These are phyloP conservation scores for Perodicticus potto DNA, from an alignment of 2,797 vertebrate species.

Conservation along the genomic window DNA sequence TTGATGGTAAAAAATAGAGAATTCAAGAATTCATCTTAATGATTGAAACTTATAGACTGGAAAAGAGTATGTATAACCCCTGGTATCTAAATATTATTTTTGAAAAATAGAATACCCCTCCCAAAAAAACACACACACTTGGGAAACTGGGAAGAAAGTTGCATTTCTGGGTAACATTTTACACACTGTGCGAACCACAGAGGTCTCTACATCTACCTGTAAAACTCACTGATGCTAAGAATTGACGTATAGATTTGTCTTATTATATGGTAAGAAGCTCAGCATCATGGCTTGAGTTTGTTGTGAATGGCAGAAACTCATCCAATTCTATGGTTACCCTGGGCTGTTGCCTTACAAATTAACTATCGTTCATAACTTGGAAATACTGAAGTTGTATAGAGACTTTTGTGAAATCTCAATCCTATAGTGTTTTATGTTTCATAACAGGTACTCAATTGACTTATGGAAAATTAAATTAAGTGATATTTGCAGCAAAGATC, in stretches of 20 bases:
- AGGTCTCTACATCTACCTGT: not conserved
- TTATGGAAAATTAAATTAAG: not conserved
- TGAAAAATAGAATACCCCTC: not conserved
- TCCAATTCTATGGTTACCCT: not conserved
- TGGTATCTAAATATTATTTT: conserved; percentile 7
- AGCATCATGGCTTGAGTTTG: not conserved
- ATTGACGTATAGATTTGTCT: not conserved
- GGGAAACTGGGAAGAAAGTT: not conserved
- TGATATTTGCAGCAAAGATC: not conserved
- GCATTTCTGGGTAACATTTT: not conserved
- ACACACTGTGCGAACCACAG: not conserved
- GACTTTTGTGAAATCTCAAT: not conserved
- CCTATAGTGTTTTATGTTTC: not conserved
- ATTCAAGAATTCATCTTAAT: not conserved
- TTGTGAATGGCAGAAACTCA: not conserved
- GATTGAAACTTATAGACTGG: not conserved
- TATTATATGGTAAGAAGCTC: not conserved
- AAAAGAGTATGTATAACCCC: not conserved
- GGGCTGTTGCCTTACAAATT: not conserved
- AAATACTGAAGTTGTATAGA: not conserved
- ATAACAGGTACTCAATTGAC: not conserved
- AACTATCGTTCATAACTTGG: not conserved
- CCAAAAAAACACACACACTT: not conserved
- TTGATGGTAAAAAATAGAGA: not conserved
- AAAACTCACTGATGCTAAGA: conserved; percentile 14